Conservation (phyloP, 2,797 vertebrate species). For the Morus bassanus region DNA sequence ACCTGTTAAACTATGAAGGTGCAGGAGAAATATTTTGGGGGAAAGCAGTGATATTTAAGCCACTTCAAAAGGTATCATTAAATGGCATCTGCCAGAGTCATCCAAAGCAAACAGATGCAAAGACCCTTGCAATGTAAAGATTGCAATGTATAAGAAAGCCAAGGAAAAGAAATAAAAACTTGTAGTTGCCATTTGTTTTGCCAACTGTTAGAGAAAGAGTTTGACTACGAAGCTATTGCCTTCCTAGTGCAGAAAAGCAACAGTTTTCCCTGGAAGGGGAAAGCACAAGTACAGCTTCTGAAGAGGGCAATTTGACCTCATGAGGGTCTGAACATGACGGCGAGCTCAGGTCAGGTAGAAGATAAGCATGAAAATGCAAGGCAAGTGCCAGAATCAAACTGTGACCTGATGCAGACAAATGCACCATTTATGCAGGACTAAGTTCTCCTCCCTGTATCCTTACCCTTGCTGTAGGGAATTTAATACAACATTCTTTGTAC, state of each 20-base stretch:
- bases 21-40: not conserved
- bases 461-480: not conserved
- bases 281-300: not conserved
- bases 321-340: accelerated
- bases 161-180: not conserved
- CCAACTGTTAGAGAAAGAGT: not conserved
- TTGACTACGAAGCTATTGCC: not conserved
- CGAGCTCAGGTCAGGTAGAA: not conserved
- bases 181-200: not conserved
- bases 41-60: not conserved
- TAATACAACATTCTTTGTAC: not conserved
- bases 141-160: not conserved
- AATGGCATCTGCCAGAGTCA: not conserved
- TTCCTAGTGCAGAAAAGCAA: not conserved
- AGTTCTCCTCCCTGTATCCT: not conserved
- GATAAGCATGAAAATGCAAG: not conserved
- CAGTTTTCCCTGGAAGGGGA: not conserved
- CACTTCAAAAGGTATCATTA: not conserved
- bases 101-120: not conserved
- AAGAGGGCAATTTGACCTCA: accelerated
- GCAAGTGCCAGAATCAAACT: not conserved
- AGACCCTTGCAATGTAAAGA: not conserved
- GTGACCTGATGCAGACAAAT: not conserved
- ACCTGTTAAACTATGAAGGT: not conserved
- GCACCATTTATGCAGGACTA: not conserved